Evolutionary conservation across 2,888 invertebrate species (phyloP).

Genomic region (Melipona bicolor): DNA sequence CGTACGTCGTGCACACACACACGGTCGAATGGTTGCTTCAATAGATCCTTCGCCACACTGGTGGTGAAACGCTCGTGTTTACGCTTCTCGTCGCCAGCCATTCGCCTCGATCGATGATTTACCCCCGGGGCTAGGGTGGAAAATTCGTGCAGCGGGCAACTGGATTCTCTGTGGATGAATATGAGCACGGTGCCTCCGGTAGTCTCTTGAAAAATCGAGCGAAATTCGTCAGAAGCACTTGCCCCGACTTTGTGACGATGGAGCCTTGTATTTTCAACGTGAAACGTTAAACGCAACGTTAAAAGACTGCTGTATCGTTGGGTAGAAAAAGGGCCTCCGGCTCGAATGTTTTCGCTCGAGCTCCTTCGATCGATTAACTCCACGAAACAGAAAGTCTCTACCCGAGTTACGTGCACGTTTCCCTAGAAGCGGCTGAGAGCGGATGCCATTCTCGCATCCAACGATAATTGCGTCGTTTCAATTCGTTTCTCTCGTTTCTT

Average conservation of each 20-base stretch:
- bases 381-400: no score
- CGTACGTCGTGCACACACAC: constrained; percentile 26
- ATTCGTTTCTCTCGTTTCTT: neutral
- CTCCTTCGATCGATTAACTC: no score
- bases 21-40: constrained; percentile 20
- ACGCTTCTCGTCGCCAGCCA: constrained; percentile 23
- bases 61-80: constrained; percentile 8
- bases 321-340: no score
- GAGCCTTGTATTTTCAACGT: no score
- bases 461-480: neutral
- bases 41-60: constrained; percentile 19
- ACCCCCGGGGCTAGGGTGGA: constrained; percentile 14
- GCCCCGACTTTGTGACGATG: no score
- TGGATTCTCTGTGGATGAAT: constrained; percentile 2
- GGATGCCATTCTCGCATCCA: neutral
- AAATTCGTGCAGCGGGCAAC: constrained; percentile 3
- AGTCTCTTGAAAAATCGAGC: neutral
- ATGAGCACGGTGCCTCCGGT: neutral
- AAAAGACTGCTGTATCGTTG: no score
- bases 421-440: no score
- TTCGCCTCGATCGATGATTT: constrained; percentile 28
- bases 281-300: no score
- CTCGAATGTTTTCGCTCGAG: no score
- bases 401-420: neutral
- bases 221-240: neutral